A percentile compares a stretch with the other conserved stretches of the same genome.
Evolutionary conservation across 2,113 vertebrate species (phyloP).

Genomic region (Poicephalus gulielmi): DNA sequence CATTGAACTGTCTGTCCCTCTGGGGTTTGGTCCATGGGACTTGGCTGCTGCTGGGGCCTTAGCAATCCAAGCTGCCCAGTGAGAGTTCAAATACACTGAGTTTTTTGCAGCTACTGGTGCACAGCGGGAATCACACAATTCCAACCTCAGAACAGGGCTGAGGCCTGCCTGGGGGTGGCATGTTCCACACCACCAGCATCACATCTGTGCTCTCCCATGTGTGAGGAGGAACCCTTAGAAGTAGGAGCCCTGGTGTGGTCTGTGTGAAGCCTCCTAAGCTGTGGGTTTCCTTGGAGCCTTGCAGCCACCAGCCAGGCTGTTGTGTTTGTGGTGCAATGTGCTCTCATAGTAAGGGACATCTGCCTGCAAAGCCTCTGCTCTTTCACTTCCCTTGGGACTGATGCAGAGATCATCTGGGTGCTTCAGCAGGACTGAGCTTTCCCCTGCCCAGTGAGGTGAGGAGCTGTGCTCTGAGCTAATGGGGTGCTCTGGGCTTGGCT

Average conservation of each 20-base stretch:
- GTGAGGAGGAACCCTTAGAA: neutral
- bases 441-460: neutral
- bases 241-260: neutral
- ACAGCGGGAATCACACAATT: neutral
- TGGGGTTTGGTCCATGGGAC: neutral
- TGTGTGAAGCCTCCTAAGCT: neutral
- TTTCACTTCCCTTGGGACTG: neutral
- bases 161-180: neutral
- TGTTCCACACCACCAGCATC: neutral
- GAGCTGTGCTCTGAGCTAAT: neutral
- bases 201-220: fast-evolving
- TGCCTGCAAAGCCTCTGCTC: neutral
- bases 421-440: neutral
- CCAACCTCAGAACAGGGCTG: neutral
- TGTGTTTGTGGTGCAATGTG: neutral
- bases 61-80: constrained; percentile 9
- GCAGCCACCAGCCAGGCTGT: fast-evolving
- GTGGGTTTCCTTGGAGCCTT: neutral
- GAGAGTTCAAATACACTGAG: neutral
- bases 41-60: neutral
- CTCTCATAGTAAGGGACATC: neutral
- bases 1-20: neutral
- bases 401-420: neutral
- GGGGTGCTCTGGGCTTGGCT: neutral
- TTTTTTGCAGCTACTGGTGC: neutral